phyloP scores from a whole-genome alignment of 1,140 invertebrate species.

The Psix sp. region DNA sequence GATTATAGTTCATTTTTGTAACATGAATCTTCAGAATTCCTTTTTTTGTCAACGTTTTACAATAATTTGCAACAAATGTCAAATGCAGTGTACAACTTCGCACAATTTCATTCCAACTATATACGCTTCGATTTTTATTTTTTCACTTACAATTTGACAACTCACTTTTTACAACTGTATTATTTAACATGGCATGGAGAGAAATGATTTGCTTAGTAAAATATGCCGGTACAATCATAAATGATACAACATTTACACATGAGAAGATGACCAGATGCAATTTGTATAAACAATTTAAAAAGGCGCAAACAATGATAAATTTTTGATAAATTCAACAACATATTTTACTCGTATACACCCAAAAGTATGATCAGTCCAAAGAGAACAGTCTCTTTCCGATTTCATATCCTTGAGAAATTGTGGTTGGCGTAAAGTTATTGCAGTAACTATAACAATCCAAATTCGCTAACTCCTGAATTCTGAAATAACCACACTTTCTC shows the following conservation, averaged over 20 bases:
- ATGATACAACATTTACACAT: constrained; percentile 6
- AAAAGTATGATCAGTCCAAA: not conserved
- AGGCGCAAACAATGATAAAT: constrained; percentile 28
- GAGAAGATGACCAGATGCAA: not conserved
- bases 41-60: no score
- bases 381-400: not conserved
- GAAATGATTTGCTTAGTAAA: constrained; percentile 33
- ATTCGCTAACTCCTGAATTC: not conserved
- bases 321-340: constrained; percentile 17
- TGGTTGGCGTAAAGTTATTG: not conserved
- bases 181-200: constrained; percentile 24
- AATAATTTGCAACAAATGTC: no score
- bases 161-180: no score
- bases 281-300: not conserved
- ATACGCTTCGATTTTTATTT: no score
- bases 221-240: constrained; percentile 28
- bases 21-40: no score
- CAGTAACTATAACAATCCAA: not conserved
- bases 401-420: not conserved
- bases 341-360: constrained; percentile 19
- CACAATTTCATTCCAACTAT: no score
- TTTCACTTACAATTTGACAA: no score
- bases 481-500: not conserved
- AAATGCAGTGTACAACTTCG: no score
- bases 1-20: not conserved